Evolutionary conservation across 53 echinoderm and acorn worm genomes (phyloP), one percentile per base, ranked within the genome.

Genomic region (Antedon mediterranea): DNA sequence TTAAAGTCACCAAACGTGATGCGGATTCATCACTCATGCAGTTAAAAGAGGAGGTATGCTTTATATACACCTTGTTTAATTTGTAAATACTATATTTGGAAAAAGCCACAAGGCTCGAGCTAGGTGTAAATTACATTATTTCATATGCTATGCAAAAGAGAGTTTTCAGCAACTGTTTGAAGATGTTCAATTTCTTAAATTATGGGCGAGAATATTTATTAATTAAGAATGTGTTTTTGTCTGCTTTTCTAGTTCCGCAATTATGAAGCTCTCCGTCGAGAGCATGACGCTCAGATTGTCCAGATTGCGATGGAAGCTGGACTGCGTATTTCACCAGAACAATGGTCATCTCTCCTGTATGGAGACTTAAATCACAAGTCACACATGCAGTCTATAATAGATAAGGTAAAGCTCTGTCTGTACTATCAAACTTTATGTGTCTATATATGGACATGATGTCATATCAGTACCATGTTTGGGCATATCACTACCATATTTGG

Each of bases 371-470:
- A 85, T 33, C 97, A 97, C 81, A 97, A 97, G 74, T 97, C 97
- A 31, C 97, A 97, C 75, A 97, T 97, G 97, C 97, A 97, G 81
- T 97, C 97, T 28, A 97, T 97, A 71, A 97, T 97, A 83, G 97
- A 97, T 43, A 97, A 97, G 92, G 97, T 95, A 72, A 75, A 18
- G 37, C 11, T 37, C 11, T 37, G 4, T 37, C n/a, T n/a, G n/a
- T n/a, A n/a, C n/a, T n/a, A n/a, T n/a, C n/a, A n/a, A n/a, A n/a
- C n/a, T n/a, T n/a, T n/a, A n/a, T n/a, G n/a, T n/a, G n/a, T n/a
- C n/a, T n/a, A n/a, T n/a, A n/a, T n/a, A n/a, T n/a, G n/a, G n/a
- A n/a, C n/a, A n/a, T n/a, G n/a, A n/a, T n/a, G n/a, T n/a, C n/a
- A n/a, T n/a, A n/a, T n/a, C n/a, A n/a, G n/a, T n/a, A n/a, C 37